These are phyloP conservation scores for Mycogona germanica DNA, from an alignment of 2,888 invertebrate genomes.

Conservation along the genomic window DNA sequence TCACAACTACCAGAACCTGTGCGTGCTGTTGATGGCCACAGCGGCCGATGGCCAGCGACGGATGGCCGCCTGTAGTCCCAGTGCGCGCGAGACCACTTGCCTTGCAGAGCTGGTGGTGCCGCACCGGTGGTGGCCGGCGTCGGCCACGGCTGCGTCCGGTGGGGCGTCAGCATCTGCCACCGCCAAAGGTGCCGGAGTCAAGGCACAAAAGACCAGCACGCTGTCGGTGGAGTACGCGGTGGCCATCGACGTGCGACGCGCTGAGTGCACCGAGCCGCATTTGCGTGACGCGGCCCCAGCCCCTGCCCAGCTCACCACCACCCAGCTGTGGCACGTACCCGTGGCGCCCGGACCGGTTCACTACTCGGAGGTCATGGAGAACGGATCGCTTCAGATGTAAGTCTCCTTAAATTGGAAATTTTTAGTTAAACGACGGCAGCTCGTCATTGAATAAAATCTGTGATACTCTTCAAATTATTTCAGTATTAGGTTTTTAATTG, in stretches of 20 bases:
- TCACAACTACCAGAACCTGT: slow-evolving; percentile 16
- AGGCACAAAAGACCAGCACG: slow-evolving; percentile 33
- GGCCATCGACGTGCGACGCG: slow-evolving; percentile 25
- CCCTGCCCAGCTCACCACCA: slow-evolving; percentile 15
- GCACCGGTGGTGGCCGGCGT: slow-evolving; percentile 80
- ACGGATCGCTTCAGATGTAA: slow-evolving; percentile 69
- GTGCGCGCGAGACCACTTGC: slow-evolving; percentile 84
- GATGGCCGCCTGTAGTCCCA: slow-evolving; percentile 84
- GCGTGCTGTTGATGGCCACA: slow-evolving; percentile 19
- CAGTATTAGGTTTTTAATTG: no score
- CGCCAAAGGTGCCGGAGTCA: slow-evolving; percentile 21
- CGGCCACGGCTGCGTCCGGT: slow-evolving; percentile 57
- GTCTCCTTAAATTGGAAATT: no score
- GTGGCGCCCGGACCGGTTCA: slow-evolving; percentile 13
- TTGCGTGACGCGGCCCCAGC: background rate
- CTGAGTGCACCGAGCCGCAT: slow-evolving; percentile 11
- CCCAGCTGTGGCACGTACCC: slow-evolving; percentile 20
- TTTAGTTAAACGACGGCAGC: no score
- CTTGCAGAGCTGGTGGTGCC: slow-evolving; percentile 78
- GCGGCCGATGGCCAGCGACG: slow-evolving; percentile 45
- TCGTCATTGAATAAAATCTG: no score
- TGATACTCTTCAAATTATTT: no score
- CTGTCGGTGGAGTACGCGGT: slow-evolving; percentile 78
- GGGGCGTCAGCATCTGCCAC: no score
- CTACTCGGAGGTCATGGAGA: slow-evolving; percentile 71